Percentiles rank a stretch among this genome's conserved stretches.
Evolutionary conservation across 2,888 invertebrate genomes (phyloP).

Genomic region (Metellina segmentata): DNA sequence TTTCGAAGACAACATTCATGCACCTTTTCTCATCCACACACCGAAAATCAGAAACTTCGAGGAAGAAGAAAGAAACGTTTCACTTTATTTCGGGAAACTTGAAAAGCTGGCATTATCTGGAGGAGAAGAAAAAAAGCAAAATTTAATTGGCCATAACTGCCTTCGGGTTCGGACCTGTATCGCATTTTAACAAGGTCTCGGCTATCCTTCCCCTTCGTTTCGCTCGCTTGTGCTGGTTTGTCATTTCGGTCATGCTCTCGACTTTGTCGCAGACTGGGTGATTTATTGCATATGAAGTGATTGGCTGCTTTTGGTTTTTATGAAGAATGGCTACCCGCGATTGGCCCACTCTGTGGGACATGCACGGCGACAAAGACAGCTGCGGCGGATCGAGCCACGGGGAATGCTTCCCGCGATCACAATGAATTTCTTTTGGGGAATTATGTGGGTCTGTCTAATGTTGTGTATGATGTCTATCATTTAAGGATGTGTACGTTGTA

Average conservation of each 20-base stretch:
- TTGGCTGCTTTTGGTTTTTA: slow-evolving; percentile 54
- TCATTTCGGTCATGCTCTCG: slow-evolving; percentile 69
- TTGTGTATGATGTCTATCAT: no score
- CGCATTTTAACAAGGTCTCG: slow-evolving; percentile 62
- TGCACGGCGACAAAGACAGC: slow-evolving; percentile 45
- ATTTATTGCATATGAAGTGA: slow-evolving; percentile 58
- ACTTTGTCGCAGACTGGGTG: slow-evolving; percentile 55
- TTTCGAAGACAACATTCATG: no score
- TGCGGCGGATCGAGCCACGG: slow-evolving; percentile 41
- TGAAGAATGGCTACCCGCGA: slow-evolving; percentile 35
- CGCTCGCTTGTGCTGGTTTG: slow-evolving; percentile 49
- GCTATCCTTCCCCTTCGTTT: slow-evolving; percentile 16
- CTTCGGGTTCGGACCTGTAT: slow-evolving; percentile 31
- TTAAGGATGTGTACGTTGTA: no score
- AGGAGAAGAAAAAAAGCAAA: slow-evolving; percentile 30
- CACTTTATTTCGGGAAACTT: slow-evolving; percentile 34
- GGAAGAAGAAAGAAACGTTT: neutral
- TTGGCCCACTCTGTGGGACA: slow-evolving; percentile 56
- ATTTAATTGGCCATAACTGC: slow-evolving; percentile 69
- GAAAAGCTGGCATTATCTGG: slow-evolving; percentile 28
- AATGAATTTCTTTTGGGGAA: no score
- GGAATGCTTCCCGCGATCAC: slow-evolving; percentile 10
- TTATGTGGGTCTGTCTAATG: no score
- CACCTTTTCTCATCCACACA: neutral
- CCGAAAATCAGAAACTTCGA: neutral